Base-by-base conservation (phyloP, 2,797 vertebrate species). In the Ptychobarbus kaznakovi region DNA sequence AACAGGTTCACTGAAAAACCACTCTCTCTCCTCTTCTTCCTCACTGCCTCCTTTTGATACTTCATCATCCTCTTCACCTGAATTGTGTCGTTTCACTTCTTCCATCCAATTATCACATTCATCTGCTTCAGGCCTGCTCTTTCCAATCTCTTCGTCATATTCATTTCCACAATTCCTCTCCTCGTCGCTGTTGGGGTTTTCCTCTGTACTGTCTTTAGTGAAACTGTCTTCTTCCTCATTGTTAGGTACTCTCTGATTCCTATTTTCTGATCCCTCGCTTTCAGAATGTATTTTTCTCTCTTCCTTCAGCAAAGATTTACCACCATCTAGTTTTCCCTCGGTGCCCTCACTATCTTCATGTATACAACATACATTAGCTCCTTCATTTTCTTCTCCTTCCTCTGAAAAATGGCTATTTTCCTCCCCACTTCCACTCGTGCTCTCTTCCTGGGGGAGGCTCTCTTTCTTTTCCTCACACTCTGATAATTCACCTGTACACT, bases 401-500 rank as follows among this genome's bases (percentile, higher is more conserved):
- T 74, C 25, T 3, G 44, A 49, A 69, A 46, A 13, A 7, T 65
- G 69, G 2, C 38, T 32, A 18, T 0, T n/a, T 6, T 75, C 77
- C 56, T 86, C 63, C 4, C 10, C n/a, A 46, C 68, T 87, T 53
- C 11, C 68, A 65, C 18, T 1, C n/a, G n/a, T 66, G 69, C 49
- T 75, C 13, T 81, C 16, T 66, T 46, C 46, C 18, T 44, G 8
- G 16, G 22, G 28, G 15, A 56, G 15, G 13, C 20, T 6, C 15
- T 75, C 28, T 38, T 20, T 38, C 16, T 65, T 20, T 20, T 83
- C 56, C 9, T 87, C 75, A 20, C 82, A 56, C 40, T 68, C 46
- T 65, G 12, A 58, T 65, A 63, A 42, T 70, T 11, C 22, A 1
- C 0, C 15, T 69, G 16, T 28, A 70, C 10, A 56, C 15, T 18